These are phyloP conservation scores for Basileuterus tristriatus DNA, from an alignment of 2,797 vertebrate genomes.

Conservation along the genomic window DNA sequence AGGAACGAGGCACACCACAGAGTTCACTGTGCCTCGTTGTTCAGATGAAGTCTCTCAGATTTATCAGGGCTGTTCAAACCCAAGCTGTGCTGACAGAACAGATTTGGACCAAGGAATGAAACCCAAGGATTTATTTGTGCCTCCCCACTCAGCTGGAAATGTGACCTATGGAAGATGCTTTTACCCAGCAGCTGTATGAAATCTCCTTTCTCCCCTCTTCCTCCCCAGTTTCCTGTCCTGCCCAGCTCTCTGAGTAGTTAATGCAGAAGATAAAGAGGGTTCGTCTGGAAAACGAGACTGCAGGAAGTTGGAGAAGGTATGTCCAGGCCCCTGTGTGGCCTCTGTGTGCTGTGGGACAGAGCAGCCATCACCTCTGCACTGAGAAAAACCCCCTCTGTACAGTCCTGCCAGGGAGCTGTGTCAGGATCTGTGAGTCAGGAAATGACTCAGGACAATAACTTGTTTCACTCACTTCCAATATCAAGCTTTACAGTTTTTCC, in stretches of 20 bases:
- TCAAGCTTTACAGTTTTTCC: neutral
- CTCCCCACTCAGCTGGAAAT: neutral
- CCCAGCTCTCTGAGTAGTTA: conserved; percentile 84
- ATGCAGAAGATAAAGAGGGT: conserved; percentile 98
- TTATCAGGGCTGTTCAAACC: neutral
- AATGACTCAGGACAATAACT: conserved; percentile 38
- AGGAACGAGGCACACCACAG: neutral
- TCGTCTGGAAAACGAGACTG: conserved; percentile 89
- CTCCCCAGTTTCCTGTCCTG: conserved; percentile 79
- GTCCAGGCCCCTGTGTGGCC: neutral
- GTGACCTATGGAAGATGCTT: neutral
- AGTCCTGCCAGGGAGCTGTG: neutral
- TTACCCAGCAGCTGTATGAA: neutral
- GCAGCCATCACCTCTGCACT: neutral
- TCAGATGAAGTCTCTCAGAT: neutral
- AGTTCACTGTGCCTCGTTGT: neutral
- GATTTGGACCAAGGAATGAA: neutral
- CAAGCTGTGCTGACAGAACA: neutral
- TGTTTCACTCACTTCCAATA: neutral
- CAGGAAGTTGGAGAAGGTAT: conserved; percentile 92
- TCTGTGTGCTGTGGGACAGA: neutral
- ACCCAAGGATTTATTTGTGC: neutral
- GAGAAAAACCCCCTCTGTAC: neutral
- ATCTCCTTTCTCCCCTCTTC: neutral
- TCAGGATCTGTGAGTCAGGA: conserved; percentile 13